Conservation (phyloP, 1,140 invertebrate species). For the Daktulosphaira vitifoliae region DNA sequence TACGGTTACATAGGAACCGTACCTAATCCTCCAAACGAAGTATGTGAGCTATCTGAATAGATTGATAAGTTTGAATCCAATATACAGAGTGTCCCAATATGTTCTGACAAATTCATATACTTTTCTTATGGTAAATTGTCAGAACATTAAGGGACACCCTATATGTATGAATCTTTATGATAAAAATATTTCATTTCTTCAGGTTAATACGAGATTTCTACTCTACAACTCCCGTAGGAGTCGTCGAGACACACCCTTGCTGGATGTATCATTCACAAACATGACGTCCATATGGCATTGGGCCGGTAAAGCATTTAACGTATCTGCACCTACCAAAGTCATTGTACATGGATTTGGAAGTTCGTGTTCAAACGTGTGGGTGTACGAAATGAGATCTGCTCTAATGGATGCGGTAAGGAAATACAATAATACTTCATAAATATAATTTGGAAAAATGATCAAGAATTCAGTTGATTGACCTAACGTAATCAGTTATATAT, state of each 20-base stretch:
- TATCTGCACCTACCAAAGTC: slow-evolving; percentile 53
- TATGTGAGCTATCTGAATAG: slow-evolving; percentile 56
- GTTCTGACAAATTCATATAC: no score
- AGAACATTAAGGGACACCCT: no score
- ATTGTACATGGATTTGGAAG: slow-evolving; percentile 92
- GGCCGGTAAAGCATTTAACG: slow-evolving; percentile 55
- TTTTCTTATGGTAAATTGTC: no score
- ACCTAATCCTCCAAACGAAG: slow-evolving; percentile 77
- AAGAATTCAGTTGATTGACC: no score
- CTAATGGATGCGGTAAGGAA: slow-evolving; percentile 70
- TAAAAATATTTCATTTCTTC: background rate
- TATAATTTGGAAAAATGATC: no score
- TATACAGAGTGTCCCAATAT: no score
- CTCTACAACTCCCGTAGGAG: slow-evolving; percentile 52
- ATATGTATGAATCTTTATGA: no score
- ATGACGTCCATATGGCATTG: slow-evolving; percentile 54
- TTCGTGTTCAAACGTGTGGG: slow-evolving; percentile 81
- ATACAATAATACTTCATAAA: background rate
- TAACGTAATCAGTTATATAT: no score
- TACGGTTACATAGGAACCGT: slow-evolving; percentile 86
- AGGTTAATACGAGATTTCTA: slow-evolving; percentile 50
- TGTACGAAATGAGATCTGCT: slow-evolving; percentile 83
- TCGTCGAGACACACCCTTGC: slow-evolving; percentile 50
- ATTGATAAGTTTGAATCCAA: background rate
- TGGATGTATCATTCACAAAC: slow-evolving; percentile 59